These are phyloP conservation scores for Halocaridina rubra DNA, from an alignment of 2,888 invertebrate species.

Conservation along the genomic window DNA sequence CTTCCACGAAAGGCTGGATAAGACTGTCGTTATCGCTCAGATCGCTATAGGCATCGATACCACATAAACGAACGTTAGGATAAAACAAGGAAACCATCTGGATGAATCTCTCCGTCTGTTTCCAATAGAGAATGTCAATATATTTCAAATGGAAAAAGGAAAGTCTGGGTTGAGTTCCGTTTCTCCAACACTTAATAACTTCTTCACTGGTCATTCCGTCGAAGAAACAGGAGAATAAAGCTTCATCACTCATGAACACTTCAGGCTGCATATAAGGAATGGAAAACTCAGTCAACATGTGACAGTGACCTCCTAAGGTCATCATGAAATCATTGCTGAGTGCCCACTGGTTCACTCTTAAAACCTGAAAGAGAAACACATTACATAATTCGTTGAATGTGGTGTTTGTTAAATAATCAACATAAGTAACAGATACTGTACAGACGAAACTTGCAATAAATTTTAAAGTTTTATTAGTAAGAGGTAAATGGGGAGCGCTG, in stretches of 20 bases:
- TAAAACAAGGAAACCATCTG: conserved; percentile 47
- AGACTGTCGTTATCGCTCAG: background rate
- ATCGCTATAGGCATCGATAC: conserved; percentile 11
- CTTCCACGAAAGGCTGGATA: conserved; percentile 38
- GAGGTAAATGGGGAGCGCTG: no score
- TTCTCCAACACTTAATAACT: conserved; percentile 31
- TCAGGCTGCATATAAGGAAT: conserved; percentile 54
- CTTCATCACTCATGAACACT: conserved; percentile 58
- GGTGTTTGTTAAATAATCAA: no score
- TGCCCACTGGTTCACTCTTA: conserved; percentile 54
- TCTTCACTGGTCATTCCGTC: conserved; percentile 39
- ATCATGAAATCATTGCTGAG: conserved; percentile 54
- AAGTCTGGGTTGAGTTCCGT: conserved; percentile 17
- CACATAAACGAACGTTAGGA: conserved; percentile 41
- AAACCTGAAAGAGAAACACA: no score
- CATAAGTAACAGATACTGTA: no score
- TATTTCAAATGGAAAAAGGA: conserved; percentile 39
- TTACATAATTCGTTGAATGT: no score
- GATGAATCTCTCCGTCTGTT: conserved; percentile 47
- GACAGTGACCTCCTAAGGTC: conserved; percentile 34
- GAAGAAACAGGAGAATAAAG: conserved; percentile 49
- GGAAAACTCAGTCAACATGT: conserved; percentile 40
- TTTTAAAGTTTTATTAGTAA: no score
- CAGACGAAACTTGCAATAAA: no score
- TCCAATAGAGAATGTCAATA: conserved; percentile 52